phyloP scores from a whole-genome alignment of 2,888 invertebrate genomes.

The Brachycybe producta region DNA sequence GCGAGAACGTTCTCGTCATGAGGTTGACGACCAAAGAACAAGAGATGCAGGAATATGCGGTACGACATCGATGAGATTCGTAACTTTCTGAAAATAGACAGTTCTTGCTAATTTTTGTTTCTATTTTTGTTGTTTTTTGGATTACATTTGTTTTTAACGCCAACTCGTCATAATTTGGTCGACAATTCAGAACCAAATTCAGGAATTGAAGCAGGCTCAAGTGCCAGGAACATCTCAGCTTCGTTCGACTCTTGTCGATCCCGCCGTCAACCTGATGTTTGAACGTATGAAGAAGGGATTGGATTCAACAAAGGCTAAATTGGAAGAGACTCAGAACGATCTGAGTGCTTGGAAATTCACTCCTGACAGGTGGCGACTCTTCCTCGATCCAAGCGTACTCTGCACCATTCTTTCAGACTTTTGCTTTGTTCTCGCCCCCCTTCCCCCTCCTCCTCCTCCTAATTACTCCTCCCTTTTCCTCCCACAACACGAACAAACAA shows the following conservation, averaged over 20 bases:
- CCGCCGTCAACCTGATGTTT: conserved; percentile 86
- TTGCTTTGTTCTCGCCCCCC: not conserved
- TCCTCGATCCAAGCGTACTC: too few relatives aligned
- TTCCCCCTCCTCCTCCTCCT: conserved; percentile 7
- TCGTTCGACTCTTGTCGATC: conserved; percentile 77
- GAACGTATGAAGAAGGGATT: conserved; percentile 82
- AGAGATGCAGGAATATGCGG: conserved; percentile 90
- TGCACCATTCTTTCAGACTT: conserved; percentile 5
- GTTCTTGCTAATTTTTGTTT: too few relatives aligned
- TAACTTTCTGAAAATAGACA: not conserved
- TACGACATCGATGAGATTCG: conserved; percentile 40
- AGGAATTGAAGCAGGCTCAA: conserved; percentile 80
- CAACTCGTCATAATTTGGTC: not conserved
- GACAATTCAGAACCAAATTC: conserved; percentile 66
- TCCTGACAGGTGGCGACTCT: conserved; percentile 61
- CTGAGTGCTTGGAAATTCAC: conserved; percentile 98
- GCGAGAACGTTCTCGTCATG: conserved; percentile 83
- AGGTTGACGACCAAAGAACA: conserved; percentile 89
- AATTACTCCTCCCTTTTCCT: too few relatives aligned
- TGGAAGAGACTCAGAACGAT: conserved; percentile 96
- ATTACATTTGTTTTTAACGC: too few relatives aligned
- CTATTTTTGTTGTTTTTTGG: too few relatives aligned
- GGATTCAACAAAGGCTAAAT: conserved; percentile 70
- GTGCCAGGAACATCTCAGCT: conserved; percentile 60
- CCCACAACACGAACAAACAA: too few relatives aligned